Conservation (phyloP, 1,140 invertebrate species). For the Leptopilina boulardi region DNA sequence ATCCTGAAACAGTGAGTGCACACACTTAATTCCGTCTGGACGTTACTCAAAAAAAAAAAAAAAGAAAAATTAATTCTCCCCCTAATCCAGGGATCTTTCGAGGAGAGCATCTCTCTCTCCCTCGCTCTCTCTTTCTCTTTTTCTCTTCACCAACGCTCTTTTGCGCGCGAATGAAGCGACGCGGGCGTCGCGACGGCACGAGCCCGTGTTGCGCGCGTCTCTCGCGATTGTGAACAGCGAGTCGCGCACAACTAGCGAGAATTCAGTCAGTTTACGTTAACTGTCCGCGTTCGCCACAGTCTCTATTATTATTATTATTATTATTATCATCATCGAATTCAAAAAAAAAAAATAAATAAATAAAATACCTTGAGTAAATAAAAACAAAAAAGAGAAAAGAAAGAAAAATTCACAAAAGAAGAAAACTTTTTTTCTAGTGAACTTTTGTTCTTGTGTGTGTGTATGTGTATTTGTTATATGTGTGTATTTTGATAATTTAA, state of each 20-base stretch:
- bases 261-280: slow-evolving; percentile 19
- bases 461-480: too few species aligned
- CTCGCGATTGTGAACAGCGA: slow-evolving; percentile 38
- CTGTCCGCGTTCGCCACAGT: neutral
- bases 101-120: too few species aligned
- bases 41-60: slow-evolving; percentile 8
- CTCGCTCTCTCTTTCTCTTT: too few species aligned
- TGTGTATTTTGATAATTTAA: neutral
- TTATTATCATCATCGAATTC: neutral
- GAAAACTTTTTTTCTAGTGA: neutral
- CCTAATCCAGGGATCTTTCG: slow-evolving; percentile 24
- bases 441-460: neutral
- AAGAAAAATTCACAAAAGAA: neutral
- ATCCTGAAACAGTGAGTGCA: neutral
- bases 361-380: too few species aligned
- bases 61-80: neutral
- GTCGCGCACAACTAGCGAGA: neutral
- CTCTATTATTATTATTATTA: too few species aligned
- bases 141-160: neutral
- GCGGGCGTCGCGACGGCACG: slow-evolving; percentile 39
- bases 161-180: slow-evolving; percentile 33
- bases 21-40: slow-evolving; percentile 19
- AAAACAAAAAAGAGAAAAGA: neutral
- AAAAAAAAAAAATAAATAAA: neutral
- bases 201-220: slow-evolving; percentile 40